Evolutionary conservation across 1,140 invertebrate genomes (phyloP), one percentile per base, ranked within the genome.

Genomic region (Hermatobates lingyangjiaoensis): DNA sequence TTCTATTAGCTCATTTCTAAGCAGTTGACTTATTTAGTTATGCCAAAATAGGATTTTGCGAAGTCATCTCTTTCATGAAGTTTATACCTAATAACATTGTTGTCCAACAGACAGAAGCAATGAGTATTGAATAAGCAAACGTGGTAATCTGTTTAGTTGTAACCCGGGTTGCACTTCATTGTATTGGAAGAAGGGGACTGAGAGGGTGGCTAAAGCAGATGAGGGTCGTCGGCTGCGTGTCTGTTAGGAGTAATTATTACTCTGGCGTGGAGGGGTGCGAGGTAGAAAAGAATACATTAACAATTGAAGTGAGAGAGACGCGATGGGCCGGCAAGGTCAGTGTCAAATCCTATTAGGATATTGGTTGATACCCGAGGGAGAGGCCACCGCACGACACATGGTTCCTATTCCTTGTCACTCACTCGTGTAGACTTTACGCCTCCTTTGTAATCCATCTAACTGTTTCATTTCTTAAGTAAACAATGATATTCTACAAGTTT

Each of bases 221-320:
- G n/a, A n/a, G n/a, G n/a, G n/a, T n/a, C n/a, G n/a, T n/a, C n/a
- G 5, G 39, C 18, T 42, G 39, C 21, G 14, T 42, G 39, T 4
- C 45, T 46, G 7, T 20, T 46, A 46, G 26, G 23, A 15, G 45
- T 46, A 46, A 46, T 46, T 46, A 46, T 46, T 46, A 46, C 26
- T 46, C 26, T 46, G 39, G 14, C 18, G 5, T 18, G 39, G 39
- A 20, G 14, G n/a, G n/a, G 5, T 5, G 7, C 39, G 14, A 18
- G 18, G 39, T 20, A 14, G 18, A 20, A 18, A 20, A 20, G 39
- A 20, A 4, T n/a, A 34, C 39, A 42, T 42, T 42, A 42, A 42
- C 39, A 18, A 42, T 42, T 42, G 39, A 42, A 42, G 39, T 42
- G 14, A 42, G 39, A n/a, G n/a, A n/a, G 39, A 15, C 18, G 14